phyloP scores from a whole-genome alignment of 2,797 vertebrate species.

The Sphenodon punctatus region DNA sequence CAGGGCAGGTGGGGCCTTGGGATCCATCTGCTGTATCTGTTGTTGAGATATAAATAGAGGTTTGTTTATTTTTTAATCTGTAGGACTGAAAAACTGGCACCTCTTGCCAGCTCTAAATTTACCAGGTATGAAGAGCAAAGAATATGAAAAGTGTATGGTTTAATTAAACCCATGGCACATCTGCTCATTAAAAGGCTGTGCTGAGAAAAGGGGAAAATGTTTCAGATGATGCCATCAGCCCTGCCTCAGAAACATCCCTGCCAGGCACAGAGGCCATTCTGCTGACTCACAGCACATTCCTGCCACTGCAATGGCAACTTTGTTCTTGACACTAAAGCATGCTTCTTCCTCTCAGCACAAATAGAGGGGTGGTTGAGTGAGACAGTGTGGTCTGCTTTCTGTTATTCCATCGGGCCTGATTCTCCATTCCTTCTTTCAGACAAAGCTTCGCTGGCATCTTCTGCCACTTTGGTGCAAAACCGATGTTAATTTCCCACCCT shows the following conservation, averaged over 20 bases:
- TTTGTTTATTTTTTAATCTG: background rate
- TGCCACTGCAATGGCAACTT: fast-evolving
- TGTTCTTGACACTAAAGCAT: fast-evolving
- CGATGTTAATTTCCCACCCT: too few species aligned
- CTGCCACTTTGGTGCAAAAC: too few species aligned
- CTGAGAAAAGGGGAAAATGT: background rate
- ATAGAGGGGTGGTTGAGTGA: background rate
- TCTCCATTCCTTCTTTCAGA: background rate
- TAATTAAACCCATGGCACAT: background rate
- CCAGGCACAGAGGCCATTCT: background rate
- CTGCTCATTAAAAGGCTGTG: slow-evolving; percentile 28
- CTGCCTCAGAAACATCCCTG: background rate
- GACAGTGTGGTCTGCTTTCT: background rate
- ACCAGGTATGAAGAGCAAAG: background rate
- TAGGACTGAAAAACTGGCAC: fast-evolving
- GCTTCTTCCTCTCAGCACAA: background rate
- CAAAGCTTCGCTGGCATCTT: too few species aligned
- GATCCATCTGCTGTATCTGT: fast-evolving
- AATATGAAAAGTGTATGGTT: background rate
- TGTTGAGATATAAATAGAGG: fast-evolving
- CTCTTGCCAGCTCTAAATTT: background rate
- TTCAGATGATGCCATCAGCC: slow-evolving; percentile 19
- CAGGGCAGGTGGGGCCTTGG: too few species aligned
- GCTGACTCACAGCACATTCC: background rate
- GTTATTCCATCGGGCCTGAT: background rate